These are phyloP conservation scores for Agrotis clavis DNA, from an alignment of 2,888 invertebrate genomes.

Conservation along the genomic window DNA sequence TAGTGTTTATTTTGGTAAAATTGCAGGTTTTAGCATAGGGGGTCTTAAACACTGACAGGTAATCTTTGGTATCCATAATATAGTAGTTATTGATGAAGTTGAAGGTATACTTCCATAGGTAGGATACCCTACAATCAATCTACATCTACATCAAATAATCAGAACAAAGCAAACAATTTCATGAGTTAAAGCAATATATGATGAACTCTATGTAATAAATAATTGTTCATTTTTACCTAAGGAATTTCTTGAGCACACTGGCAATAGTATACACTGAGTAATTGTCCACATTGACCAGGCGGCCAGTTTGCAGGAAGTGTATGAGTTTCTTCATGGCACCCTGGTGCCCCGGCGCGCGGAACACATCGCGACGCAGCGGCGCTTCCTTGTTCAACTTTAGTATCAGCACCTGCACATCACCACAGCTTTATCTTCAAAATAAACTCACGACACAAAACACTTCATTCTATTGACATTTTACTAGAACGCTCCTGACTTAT, in stretches of 20 bases:
- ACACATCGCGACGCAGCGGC: conserved; percentile 97
- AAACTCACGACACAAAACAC: conserved; percentile 43
- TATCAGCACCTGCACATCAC: conserved; percentile 94
- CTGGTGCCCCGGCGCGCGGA: conserved; percentile 98
- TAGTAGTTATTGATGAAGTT: no score
- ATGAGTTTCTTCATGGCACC: conserved; percentile 98
- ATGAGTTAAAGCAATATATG: not conserved
- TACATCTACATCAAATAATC: no score
- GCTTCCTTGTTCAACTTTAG: conserved; percentile 98
- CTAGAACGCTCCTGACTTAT: not conserved
- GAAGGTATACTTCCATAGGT: no score
- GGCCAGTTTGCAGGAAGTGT: conserved; percentile 97
- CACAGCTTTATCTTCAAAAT: conserved; percentile 46
- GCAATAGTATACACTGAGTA: conserved; percentile 99
- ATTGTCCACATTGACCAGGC: conserved; percentile 97
- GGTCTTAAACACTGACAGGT: not conserved
- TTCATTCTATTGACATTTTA: conserved; percentile 11
- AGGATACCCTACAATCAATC: no score
- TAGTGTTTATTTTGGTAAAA: conserved; percentile 30
- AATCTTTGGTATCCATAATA: not conserved
- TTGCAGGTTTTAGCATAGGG: not conserved
- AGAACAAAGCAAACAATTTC: not conserved
- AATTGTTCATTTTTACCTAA: conserved; percentile 86
- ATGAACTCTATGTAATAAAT: not conserved
- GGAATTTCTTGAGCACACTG: conserved; percentile 99